Evolutionary conservation across 53 echinoderm and acorn worm genomes (phyloP), one percentile per base, ranked within the genome.

Genomic region (Henricia sp.): DNA sequence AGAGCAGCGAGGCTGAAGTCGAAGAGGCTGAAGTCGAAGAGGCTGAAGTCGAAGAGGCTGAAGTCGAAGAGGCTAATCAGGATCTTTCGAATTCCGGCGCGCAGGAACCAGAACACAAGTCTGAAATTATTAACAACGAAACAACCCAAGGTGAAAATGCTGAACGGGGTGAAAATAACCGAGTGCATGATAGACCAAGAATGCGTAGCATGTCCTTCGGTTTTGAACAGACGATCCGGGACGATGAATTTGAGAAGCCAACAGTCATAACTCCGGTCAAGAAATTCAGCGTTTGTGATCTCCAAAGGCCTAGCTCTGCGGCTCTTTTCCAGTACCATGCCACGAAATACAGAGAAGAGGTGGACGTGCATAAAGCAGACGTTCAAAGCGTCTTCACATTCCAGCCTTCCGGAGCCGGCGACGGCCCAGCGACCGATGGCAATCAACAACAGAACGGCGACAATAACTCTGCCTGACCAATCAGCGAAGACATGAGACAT

Each of bases 311-410:
- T 6, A 50, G 44, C 35, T 80, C 80, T 9, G 46, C 80, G 3
- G 64, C 65, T 3, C 80, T 80, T 21, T 80, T 80, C 64, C 80
- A 63, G 34, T 80, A 80, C 48, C 80, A 42, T 14, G 80, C 80
- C 28, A 35, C 40, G 8, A 32, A 80, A 28, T 35, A 64, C 34
- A 48, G 24, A n/a, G 28, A 64, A 16, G n/a, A n/a, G n/a, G n/a
- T n/a, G 10, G 50, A 80, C 46, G 80, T 80, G 5, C 64, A 34
- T 35, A 36, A 62, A 64, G 34, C 80, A 34, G 65, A 80, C 33
- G 80, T 44, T 21, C 63, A 43, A 6, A 50, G 17, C 10, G 64
- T 12, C 63, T 41, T 76, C 76, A 76, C 59, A 39, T 76, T 38
- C 57, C 37, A 9, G 28, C 76, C 38, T 14, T 27, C 29, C 29